A percentile compares a stretch with the other conserved stretches of the same genome.
phyloP scores from a whole-genome alignment of 1,140 invertebrate species.

The Apis dorsata region DNA sequence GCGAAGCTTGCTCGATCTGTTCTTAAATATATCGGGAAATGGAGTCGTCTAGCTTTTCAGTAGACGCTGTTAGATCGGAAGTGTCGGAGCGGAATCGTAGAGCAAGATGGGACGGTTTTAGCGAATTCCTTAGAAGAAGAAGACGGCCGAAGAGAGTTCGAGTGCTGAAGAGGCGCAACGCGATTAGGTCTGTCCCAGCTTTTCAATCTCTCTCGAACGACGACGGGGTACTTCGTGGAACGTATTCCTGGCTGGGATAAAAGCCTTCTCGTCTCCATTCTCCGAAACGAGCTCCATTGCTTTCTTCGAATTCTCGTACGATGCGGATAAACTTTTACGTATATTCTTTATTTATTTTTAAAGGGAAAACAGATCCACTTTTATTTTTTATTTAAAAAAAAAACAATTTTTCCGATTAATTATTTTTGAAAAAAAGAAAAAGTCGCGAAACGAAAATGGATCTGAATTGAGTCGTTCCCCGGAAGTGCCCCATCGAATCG shows the following conservation, averaged over 20 bases:
- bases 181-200: slow-evolving; percentile 74
- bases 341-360: too few species aligned
- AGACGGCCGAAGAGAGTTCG: slow-evolving; percentile 67
- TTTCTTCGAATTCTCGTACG: background rate
- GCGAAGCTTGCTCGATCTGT: too few species aligned
- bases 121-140: slow-evolving; percentile 69
- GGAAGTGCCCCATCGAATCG: slow-evolving; percentile 37
- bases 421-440: background rate
- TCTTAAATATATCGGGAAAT: background rate
- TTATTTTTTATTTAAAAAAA: background rate
- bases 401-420: too few species aligned
- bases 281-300: background rate
- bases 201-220: background rate
- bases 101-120: slow-evolving; percentile 65
- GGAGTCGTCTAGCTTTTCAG: background rate
- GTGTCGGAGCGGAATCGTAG: background rate
- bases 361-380: too few species aligned
- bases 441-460: background rate
- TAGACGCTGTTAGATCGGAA: background rate
- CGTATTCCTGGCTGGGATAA: background rate
- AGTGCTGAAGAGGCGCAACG: slow-evolving; percentile 73
- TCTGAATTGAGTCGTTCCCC: slow-evolving; percentile 24
- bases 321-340: too few species aligned
- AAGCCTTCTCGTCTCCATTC: background rate
- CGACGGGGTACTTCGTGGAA: slow-evolving; percentile 47